Evolutionary conservation across 1,140 invertebrate genomes (phyloP).

Genomic region (Linepithema humile): DNA sequence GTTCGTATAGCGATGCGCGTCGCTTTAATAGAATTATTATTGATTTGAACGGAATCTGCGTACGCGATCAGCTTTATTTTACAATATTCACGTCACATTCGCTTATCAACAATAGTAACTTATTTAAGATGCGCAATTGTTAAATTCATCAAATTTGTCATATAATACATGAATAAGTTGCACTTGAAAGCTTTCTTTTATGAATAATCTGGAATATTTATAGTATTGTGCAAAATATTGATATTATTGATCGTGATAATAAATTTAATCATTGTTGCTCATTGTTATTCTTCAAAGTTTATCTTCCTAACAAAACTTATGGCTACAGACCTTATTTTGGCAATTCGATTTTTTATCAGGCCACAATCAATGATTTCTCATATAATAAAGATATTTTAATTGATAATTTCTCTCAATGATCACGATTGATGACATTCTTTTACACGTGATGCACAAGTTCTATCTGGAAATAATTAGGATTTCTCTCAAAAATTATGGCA

Average conservation of each 20-base stretch:
- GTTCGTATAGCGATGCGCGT: not conserved
- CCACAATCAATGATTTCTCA: not conserved
- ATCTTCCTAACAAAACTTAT: not conserved
- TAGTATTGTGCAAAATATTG: not conserved
- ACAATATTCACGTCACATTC: not conserved
- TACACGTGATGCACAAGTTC: not conserved
- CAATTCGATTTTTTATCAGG: not conserved
- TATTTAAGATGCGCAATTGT: not conserved
- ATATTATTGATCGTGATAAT: not conserved
- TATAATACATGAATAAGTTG: too few relatives aligned
- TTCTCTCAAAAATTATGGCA: not conserved
- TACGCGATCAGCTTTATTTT: not conserved
- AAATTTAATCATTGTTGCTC: not conserved
- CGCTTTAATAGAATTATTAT: slow-evolving; percentile 9
- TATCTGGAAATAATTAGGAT: slow-evolving; percentile 2
- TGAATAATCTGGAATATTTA: not conserved
- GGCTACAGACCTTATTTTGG: not conserved
- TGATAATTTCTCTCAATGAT: not conserved
- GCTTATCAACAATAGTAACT: not conserved
- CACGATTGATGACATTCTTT: not conserved
- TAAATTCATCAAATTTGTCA: not conserved
- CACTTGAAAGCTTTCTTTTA: not conserved
- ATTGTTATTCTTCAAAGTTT: not conserved
- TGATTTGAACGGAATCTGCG: not conserved
- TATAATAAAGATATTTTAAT: not conserved